Evolutionary conservation across 2,797 vertebrate species (phyloP).

Genomic region (Falco cherrug): DNA sequence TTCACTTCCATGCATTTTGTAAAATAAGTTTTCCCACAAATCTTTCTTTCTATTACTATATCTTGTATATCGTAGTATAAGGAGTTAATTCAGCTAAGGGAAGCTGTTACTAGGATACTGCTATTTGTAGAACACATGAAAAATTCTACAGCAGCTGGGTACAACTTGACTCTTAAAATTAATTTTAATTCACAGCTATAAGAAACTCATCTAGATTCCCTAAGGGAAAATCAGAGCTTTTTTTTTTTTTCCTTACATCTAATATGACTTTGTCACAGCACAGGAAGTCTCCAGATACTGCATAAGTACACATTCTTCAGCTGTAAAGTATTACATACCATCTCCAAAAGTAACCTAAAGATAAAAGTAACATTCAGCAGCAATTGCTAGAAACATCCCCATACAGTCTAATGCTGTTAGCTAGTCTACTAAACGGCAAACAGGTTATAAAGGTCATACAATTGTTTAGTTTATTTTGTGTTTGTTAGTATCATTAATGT

Average conservation of each 20-base stretch:
- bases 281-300: not conserved
- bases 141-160: not conserved
- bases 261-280: not conserved
- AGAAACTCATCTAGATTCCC: not conserved
- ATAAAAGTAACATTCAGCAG: not conserved
- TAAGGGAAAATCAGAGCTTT: not conserved
- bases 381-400: not conserved
- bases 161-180: not conserved
- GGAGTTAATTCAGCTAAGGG: not conserved
- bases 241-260: not conserved
- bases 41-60: not conserved
- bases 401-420: not conserved
- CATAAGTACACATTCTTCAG: not conserved
- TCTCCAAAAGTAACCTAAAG: not conserved
- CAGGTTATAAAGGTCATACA: not conserved
- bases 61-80: not conserved
- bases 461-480: too few relatives aligned
- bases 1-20: conserved; percentile 35
- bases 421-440: not conserved
- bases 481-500: too few relatives aligned
- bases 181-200: not conserved
- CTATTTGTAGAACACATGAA: not conserved
- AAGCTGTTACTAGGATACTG: conserved; percentile 5
- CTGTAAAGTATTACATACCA: not conserved
- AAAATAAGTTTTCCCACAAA: not conserved